Conservation (phyloP, 2,797 vertebrate species). For the Rhinoraja longicauda region DNA sequence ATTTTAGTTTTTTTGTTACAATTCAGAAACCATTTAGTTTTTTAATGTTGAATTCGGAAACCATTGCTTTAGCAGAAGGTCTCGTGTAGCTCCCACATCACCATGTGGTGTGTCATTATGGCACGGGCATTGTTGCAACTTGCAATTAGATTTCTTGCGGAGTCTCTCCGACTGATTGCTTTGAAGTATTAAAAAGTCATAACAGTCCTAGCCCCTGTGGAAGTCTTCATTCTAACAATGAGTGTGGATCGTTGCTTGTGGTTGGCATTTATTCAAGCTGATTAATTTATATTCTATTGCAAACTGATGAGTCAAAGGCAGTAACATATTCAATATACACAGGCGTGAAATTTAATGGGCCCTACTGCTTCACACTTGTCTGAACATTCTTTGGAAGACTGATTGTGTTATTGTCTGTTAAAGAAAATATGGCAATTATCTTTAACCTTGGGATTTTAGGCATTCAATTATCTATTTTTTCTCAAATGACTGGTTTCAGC, state of each 20-base stretch:
- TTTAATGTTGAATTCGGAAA: not conserved
- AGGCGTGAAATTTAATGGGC: not conserved
- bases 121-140: not conserved
- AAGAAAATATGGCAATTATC: not conserved
- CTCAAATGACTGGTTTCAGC: not conserved
- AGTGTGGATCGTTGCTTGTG: not conserved
- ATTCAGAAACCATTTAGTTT: not conserved
- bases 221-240: not conserved
- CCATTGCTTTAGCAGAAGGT: not conserved
- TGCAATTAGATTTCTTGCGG: not conserved
- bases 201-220: not conserved
- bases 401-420: not conserved
- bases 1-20: not conserved
- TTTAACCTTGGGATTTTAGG: not conserved
- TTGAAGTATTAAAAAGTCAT: not conserved
- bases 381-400: not conserved
- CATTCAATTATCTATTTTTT: slow-evolving; percentile 2
- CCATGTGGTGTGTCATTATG: not conserved
- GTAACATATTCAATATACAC: not conserved
- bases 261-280: not conserved
- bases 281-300: not conserved
- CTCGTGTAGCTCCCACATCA: not conserved
- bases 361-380: not conserved
- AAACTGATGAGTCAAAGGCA: not conserved
- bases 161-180: not conserved